These are phyloP conservation scores for Haliclona indistincta DNA, from an alignment of 37 sponge, comb jelly and placozoan genomes.

Conservation along the genomic window DNA sequence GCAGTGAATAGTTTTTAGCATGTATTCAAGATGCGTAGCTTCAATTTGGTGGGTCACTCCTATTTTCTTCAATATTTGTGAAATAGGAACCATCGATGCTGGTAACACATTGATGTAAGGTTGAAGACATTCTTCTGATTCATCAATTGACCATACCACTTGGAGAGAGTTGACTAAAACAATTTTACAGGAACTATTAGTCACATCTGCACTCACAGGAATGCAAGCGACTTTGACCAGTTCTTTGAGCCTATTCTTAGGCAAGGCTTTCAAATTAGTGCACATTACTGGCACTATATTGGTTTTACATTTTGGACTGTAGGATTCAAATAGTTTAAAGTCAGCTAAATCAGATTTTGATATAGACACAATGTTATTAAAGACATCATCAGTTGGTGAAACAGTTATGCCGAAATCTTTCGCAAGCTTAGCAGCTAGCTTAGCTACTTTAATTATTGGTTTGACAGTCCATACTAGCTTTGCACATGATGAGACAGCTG, in stretches of 20 bases:
- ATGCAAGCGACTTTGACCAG: conserved; percentile 28
- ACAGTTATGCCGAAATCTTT: background rate
- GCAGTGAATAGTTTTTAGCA: conserved; percentile 20
- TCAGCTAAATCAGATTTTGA: conserved; percentile 14
- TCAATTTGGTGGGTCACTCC: conserved; percentile 1
- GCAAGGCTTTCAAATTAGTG: background rate
- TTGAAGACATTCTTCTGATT: background rate
- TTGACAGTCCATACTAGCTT: conserved; percentile 53
- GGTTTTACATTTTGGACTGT: background rate
- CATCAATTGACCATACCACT: conserved; percentile 11
- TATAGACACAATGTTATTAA: conserved; percentile 34
- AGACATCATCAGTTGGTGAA: conserved; percentile 31
- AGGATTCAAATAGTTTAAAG: conserved; percentile 20
- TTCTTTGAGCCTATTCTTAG: too few species aligned
- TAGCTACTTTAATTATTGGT: conserved; percentile 25
- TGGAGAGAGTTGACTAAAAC: conserved; percentile 48
- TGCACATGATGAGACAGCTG: background rate
- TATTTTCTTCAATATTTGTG: conserved; percentile 9
- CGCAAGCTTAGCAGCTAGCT: background rate
- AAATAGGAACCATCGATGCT: background rate
- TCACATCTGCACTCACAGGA: conserved; percentile 15
- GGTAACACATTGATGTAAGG: background rate
- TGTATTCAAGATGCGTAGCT: conserved; percentile 15
- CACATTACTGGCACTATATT: background rate
- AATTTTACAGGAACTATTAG: background rate